Evolutionary conservation across 2,888 invertebrate genomes (phyloP).

Genomic region (Pachydiplax longipennis): DNA sequence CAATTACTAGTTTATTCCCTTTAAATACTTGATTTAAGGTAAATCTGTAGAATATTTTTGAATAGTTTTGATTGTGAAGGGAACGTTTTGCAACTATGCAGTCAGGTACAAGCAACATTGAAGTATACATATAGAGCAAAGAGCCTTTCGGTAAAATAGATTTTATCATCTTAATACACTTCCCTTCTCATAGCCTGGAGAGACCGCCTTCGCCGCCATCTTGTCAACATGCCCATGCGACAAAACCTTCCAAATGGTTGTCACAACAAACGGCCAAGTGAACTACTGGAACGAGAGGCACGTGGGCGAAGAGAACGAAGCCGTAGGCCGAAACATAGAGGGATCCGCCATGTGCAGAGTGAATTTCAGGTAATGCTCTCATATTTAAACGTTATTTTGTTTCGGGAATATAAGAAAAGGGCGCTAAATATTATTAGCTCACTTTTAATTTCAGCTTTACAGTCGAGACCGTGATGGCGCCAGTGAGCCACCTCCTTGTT

Average conservation of each 20-base stretch:
- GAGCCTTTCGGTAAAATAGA: no score
- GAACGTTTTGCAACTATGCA: no score
- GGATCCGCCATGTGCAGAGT: conserved; percentile 64
- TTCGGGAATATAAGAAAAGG: no score
- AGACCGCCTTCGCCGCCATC: conserved; percentile 69
- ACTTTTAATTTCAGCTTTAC: conserved; percentile 64
- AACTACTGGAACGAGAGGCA: conserved; percentile 66
- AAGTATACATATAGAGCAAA: no score
- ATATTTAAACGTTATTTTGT: no score
- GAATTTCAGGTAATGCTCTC: conserved; percentile 65
- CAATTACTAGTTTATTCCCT: no score
- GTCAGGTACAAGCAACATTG: no score
- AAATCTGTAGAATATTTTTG: no score
- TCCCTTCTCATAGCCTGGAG: conserved; percentile 65
- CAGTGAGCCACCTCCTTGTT: conserved; percentile 71
- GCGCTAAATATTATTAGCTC: not conserved
- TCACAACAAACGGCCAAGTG: conserved; percentile 71
- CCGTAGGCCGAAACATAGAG: conserved; percentile 56
- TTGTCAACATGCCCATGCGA: conserved; percentile 73
- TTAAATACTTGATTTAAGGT: no score
- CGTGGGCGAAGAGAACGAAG: conserved; percentile 51
- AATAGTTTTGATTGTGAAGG: no score
- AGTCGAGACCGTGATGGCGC: conserved; percentile 72
- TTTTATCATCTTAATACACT: no score
- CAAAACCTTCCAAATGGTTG: conserved; percentile 68